Evolutionary conservation across 2,113 vertebrate genomes (phyloP), one percentile per base, ranked within the genome.

Genomic region (Arvicanthis niloticus): DNA sequence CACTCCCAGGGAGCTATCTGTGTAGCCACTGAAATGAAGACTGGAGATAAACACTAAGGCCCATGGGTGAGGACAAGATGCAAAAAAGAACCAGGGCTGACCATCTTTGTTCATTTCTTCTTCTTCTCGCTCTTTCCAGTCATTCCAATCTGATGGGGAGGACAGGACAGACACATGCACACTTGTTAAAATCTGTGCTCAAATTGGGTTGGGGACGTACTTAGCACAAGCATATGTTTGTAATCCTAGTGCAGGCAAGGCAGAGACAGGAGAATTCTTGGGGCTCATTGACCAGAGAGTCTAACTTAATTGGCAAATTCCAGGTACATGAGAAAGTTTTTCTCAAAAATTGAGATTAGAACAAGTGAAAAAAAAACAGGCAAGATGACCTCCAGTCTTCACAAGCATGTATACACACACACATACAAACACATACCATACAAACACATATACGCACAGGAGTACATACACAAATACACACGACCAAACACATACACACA

Each of bases 21-120:
- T 51, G 24, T 4, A 76, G 9, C 22, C 56, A 16, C 15, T 62
- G 42, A 53, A 12, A 24, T 80, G 45, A 45, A 88, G 37, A 62
- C 19, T 34, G 3, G 0, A 19, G 19, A 77, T 1, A 1, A 17
- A 8, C 7, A 1, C 26, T 9, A 17, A 8, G 29, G 3, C 40
- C 2, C 2, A 2, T 51, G 19, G 37, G 12, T 5, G 48, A 4
- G 11, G 15, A 4, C 3, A 17, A 72, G 42, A 42, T 29, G 26
- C 45, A 40, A 34, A 5, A 76, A 24, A 31, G 67, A 51, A 29
- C 8, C 22, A 2, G 7, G 8, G 22, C 82, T 15, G 34, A 16
- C 4, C 12, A 6, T 24, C 29, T 91, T 45, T 37, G 26, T 56
- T 51, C 42, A 2, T 89, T 45, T 16, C 68, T 16, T 21, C 19